phyloP scores from a whole-genome alignment of 1,140 invertebrate genomes.

The Gonatopus flavifemur region DNA sequence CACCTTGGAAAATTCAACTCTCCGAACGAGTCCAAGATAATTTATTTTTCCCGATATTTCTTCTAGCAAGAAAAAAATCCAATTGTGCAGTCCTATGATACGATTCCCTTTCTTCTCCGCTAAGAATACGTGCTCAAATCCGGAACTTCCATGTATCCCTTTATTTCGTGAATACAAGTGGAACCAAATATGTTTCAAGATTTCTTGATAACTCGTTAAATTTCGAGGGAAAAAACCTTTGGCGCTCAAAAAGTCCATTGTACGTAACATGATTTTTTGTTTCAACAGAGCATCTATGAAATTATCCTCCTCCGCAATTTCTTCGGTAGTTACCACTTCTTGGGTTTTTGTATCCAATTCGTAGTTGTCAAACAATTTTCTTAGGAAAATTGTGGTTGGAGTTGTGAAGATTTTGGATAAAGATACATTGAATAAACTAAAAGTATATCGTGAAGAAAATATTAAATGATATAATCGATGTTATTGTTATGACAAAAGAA shows the following conservation, averaged over 20 bases:
- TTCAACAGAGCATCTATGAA: slow-evolving; percentile 60
- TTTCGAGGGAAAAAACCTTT: slow-evolving; percentile 43
- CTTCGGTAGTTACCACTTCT: slow-evolving; percentile 57
- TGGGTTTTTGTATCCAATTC: slow-evolving; percentile 39
- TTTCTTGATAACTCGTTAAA: slow-evolving; percentile 60
- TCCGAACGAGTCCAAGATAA: slow-evolving; percentile 53
- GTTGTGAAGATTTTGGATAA: slow-evolving; percentile 2
- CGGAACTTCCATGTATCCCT: slow-evolving; percentile 39
- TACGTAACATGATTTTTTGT: slow-evolving; percentile 59
- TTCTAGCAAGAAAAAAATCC: slow-evolving; percentile 58
- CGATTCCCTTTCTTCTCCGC: slow-evolving; percentile 54
- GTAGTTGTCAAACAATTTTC: slow-evolving; percentile 47
- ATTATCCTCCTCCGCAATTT: slow-evolving; percentile 56
- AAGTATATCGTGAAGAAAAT: slow-evolving; percentile 4
- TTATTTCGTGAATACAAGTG: slow-evolving; percentile 71
- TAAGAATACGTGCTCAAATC: slow-evolving; percentile 62
- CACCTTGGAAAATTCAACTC: slow-evolving; percentile 38
- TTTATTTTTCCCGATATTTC: slow-evolving; percentile 48
- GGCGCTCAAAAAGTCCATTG: slow-evolving; percentile 56
- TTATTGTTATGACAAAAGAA: slow-evolving; percentile 11
- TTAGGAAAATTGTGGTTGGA: slow-evolving; percentile 32
- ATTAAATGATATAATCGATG: neutral
- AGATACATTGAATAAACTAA: slow-evolving; percentile 25
- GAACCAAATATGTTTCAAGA: slow-evolving; percentile 77
- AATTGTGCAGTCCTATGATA: slow-evolving; percentile 61